Base-by-base conservation (phyloP, 1,140 invertebrate genomes). In the Pseudomyrmex pallidus region DNA sequence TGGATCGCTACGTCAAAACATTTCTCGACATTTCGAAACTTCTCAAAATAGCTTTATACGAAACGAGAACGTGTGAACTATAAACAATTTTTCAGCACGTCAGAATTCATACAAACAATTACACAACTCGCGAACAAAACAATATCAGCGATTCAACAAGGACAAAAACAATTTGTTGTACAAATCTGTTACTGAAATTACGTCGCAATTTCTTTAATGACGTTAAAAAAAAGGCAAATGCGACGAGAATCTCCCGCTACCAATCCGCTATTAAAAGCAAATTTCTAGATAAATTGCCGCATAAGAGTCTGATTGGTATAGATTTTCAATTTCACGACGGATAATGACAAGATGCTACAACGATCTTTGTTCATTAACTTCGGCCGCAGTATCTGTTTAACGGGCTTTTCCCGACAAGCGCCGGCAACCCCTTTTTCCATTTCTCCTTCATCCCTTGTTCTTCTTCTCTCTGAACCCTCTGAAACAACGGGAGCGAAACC, bases 401-500 rank as follows among this genome's bases (percentile, higher is more conserved):
- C 76, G 20, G 68, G 76, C 59, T 74, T 74, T 54, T 50, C 54
- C 63, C 67, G 61, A 73, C 54, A 73, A 77, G 50, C 52, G 74
- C 73, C 64, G 44, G 76, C 54, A 80, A 80, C 64, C 76, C 76
- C 66, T 80, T 80, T 80, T 82, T 82, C 80, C 70, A 54, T 77
- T 72, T 85, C 63, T 70, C 52, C 80, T 56, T 56, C 67, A 57
- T 73, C 52, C 66, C 20, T 22, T 12, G 52, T 52, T 35, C 22
- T 57, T 15, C 56, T 61, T 82, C 20, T 70, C 50, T 59, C 59
- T 59, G 20, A 72, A 46, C 52, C 57, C 74, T 46, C 70, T 63
- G 56, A 56, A 80, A 70, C 82, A 83, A 72, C 76, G 56, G 44
- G 68, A 86, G 84, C 70, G 70, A 89, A 89, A 82, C 80, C 80